phyloP scores from a whole-genome alignment of 2,888 invertebrate species.

The Adela reaumurella region DNA sequence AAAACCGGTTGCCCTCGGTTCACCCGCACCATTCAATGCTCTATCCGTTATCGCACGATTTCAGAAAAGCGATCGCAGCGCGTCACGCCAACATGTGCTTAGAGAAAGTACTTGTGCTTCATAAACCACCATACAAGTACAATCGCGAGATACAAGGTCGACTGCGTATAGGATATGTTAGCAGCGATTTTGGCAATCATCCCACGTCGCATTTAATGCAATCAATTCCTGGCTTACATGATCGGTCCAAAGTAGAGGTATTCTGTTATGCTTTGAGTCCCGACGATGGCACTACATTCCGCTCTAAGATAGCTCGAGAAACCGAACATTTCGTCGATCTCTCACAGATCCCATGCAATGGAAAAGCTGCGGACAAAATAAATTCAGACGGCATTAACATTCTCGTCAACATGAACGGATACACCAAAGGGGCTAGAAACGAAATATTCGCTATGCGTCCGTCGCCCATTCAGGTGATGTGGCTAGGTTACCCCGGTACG shows the following conservation, averaged over 20 bases:
- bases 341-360: constrained; percentile 91
- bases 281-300: constrained; percentile 97
- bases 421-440: constrained; percentile 98
- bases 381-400: constrained; percentile 94
- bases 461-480: constrained; percentile 98
- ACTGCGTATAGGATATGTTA: constrained; percentile 92
- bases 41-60: constrained; percentile 94
- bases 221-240: constrained; percentile 94
- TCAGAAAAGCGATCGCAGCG: constrained; percentile 94
- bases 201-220: constrained; percentile 99
- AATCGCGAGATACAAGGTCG: constrained; percentile 67
- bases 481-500: constrained; percentile 99
- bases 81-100: constrained; percentile 96
- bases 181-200: constrained; percentile 99
- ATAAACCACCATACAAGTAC: constrained; percentile 86
- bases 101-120: constrained; percentile 94
- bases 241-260: constrained; percentile 81
- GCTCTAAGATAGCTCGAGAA: constrained; percentile 92
- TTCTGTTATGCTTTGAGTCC: constrained; percentile 92
- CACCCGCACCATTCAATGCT: constrained; percentile 99
- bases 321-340: constrained; percentile 96
- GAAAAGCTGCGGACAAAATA: constrained; percentile 96
- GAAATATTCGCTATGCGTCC: constrained; percentile 97
- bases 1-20: constrained; percentile 95
- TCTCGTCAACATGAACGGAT: constrained; percentile 98